phyloP scores from a whole-genome alignment of 2,888 invertebrate genomes.

The Bombylius major region DNA sequence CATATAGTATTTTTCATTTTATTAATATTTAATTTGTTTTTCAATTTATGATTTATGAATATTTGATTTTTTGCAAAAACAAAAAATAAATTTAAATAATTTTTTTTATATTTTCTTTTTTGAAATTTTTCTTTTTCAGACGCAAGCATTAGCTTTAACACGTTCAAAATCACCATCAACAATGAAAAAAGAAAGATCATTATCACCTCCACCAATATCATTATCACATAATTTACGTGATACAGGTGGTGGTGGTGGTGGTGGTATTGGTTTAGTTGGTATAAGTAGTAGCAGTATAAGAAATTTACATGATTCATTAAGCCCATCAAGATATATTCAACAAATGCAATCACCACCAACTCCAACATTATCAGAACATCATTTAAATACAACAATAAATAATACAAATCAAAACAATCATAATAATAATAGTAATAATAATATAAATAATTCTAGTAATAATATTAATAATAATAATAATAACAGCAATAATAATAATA shows the following conservation, averaged over 20 bases:
- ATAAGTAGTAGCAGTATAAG: too few relatives aligned
- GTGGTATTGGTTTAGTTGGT: too few relatives aligned
- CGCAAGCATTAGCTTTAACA: slow-evolving; percentile 53
- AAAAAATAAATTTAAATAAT: too few relatives aligned
- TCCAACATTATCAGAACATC: background rate
- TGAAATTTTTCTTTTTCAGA: slow-evolving; percentile 37
- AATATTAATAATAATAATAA: slow-evolving; percentile 19
- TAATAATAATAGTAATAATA: background rate
- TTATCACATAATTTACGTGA: slow-evolving; percentile 1
- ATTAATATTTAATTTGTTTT: too few relatives aligned
- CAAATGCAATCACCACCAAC: background rate
- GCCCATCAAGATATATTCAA: background rate
- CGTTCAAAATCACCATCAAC: slow-evolving; percentile 41
- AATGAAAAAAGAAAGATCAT: slow-evolving; percentile 33
- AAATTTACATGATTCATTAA: too few relatives aligned
- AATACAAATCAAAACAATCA: background rate
- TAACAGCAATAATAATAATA: slow-evolving; percentile 15
- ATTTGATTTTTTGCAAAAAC: too few relatives aligned
- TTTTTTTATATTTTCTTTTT: background rate
- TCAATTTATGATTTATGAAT: too few relatives aligned
- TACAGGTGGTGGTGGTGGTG: background rate
- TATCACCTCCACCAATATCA: slow-evolving; percentile 23
- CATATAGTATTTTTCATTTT: too few relatives aligned
- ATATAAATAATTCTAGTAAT: background rate
- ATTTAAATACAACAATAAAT: background rate